Evolutionary conservation across 2,888 invertebrate species (phyloP), one percentile per base, ranked within the genome.

Genomic region (Conomelus anceps): DNA sequence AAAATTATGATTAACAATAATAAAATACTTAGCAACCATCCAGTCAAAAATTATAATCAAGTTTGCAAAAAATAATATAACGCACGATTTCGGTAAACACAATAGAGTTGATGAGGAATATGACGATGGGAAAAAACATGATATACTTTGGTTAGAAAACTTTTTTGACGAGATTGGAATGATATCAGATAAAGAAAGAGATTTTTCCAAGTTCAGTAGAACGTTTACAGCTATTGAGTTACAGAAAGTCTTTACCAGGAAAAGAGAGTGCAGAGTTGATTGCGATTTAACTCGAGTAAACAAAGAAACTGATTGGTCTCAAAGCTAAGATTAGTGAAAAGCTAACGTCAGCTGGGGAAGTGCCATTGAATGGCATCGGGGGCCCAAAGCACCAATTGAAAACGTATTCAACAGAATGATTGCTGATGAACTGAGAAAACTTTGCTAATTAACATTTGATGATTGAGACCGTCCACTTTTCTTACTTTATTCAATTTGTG

Each of bases 281-380:
- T 63, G 63, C 63, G 63, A 63, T 63, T 63, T 63, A 63, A 63
- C n/a, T 63, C 63, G 86, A 29, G 26, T 86, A 86, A 86, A 86
- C 86, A 86, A 86, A 86, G 26, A 86, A 86, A 86, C 86, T 86
- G 86, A 86, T 86, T 86, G 86, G 86, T 86, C 86, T 86, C 86
- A 22, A 86, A 29, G 86, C 86, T 29, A 29, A 86, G 86, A 86
- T 86, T 86, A 86, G 86, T 86, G 29, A 23, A 86, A 26, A 29
- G 86, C 86, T 17, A 17, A 29, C 86, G 86, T 86, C 86, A 86
- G 86, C 86, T 22, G 6, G 86, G 29, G 23, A 24, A 63, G 63
- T 63, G n/a, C 63, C 63, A 63, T 63, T 63, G n/a, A 63, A 63
- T n/a, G n/a, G n/a, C n/a, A n/a, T n/a, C 41, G 17, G 41, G 11